Conservation (phyloP, 1,140 invertebrate species). For the Proctacanthus coquilletti region DNA sequence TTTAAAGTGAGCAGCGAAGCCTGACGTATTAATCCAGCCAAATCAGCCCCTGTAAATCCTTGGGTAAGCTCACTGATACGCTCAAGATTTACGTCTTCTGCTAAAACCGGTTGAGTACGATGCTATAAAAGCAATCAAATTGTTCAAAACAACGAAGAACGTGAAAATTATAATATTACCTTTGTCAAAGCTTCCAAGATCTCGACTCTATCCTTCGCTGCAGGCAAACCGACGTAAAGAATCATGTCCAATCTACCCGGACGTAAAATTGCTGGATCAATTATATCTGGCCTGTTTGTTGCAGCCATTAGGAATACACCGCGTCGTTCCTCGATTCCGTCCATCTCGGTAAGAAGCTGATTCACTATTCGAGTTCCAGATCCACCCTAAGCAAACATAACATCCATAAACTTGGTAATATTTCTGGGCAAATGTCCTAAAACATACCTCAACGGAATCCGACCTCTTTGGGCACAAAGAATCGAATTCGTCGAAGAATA, state of each 20-base stretch:
- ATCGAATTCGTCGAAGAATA: constrained; percentile 99
- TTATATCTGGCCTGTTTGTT: constrained; percentile 91
- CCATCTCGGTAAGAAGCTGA: constrained; percentile 97
- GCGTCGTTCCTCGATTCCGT: constrained; percentile 78
- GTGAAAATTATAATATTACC: constrained; percentile 31
- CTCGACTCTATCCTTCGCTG: constrained; percentile 59
- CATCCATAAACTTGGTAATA: too few species aligned
- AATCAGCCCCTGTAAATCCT: constrained; percentile 83
- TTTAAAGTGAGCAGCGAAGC: constrained; percentile 62
- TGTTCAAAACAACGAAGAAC: constrained; percentile 5
- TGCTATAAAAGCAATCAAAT: constrained; percentile 34
- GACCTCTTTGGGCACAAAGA: constrained; percentile 84
- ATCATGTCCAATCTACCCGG: constrained; percentile 90
- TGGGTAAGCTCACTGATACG: constrained; percentile 52
- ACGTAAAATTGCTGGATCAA: constrained; percentile 89
- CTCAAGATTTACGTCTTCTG: constrained; percentile 60
- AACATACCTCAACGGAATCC: constrained; percentile 47
- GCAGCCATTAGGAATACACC: constrained; percentile 92
- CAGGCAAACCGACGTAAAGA: constrained; percentile 85
- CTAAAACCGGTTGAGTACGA: constrained; percentile 58
- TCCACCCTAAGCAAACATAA: constrained; percentile 43
- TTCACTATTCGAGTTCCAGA: constrained; percentile 79
- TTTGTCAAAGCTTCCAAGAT: constrained; percentile 86
- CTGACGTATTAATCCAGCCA: constrained; percentile 71
- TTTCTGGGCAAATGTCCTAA: too few species aligned